phyloP scores from a whole-genome alignment of 1,140 invertebrate species.

The Pentalonia nigronervosa region DNA sequence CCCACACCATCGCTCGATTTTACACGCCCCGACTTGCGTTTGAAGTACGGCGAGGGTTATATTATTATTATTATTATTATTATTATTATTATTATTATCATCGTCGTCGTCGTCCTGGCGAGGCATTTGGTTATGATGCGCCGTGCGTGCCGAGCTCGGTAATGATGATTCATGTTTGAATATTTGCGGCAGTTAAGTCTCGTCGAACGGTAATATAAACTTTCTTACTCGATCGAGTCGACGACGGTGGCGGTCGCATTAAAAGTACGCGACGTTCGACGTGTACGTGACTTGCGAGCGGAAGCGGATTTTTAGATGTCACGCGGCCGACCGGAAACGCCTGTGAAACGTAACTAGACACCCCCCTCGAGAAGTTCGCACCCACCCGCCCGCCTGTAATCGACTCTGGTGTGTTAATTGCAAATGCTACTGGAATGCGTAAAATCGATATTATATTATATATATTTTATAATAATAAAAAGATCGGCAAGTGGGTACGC shows the following conservation, averaged over 20 bases:
- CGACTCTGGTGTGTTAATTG: constrained; percentile 40
- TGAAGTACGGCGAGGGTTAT: constrained; percentile 11
- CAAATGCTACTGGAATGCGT: background rate
- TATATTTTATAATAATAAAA: too few relatives aligned
- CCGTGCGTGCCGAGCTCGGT: constrained; percentile 47
- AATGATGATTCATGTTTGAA: constrained; percentile 58
- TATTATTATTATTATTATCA: constrained; percentile 38
- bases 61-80: constrained; percentile 23
- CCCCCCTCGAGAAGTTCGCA: background rate
- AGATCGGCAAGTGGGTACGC: too few relatives aligned
- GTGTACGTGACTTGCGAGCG: constrained; percentile 54
- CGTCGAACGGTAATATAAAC: constrained; percentile 49
- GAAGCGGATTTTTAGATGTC: constrained; percentile 56
- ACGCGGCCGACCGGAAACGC: constrained; percentile 52
- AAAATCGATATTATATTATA: constrained; percentile 34
- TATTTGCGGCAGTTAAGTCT: constrained; percentile 55
- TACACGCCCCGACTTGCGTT: background rate
- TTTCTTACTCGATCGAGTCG: constrained; percentile 10
- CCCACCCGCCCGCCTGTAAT: background rate
- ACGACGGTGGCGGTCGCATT: constrained; percentile 3
- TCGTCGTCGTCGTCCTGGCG: background rate
- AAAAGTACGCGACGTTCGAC: constrained; percentile 43
- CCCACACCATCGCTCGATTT: background rate
- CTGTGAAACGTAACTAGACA: constrained; percentile 49
- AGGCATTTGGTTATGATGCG: constrained; percentile 19